Evolutionary conservation across 2,888 invertebrate species (phyloP), one percentile per base, ranked within the genome.

Genomic region (Stenodema calcarata): DNA sequence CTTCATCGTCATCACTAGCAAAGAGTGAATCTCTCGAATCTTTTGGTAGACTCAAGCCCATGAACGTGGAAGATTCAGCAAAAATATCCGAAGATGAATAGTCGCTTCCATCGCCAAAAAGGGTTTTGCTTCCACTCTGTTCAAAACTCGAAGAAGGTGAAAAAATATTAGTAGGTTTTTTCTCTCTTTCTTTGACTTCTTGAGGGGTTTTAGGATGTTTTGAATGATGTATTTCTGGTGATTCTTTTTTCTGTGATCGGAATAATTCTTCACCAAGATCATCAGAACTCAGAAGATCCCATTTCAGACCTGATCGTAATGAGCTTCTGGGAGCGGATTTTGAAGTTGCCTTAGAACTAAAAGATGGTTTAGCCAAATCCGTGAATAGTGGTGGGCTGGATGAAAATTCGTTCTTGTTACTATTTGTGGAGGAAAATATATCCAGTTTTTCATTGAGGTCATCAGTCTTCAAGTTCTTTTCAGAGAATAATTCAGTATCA

Each of bases 1-100:
- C 82, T 18, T 82, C 82, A 16, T 82, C 82, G 11, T 82, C 82
- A 69, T 82, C 82, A 35, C 82, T 82, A 4, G 30, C 70, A 42
- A 82, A 82, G 23, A 82, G 82, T 16, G 70, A 82, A 7, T 82
- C 70, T 23, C 69, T 69, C 9, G 14, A n/a, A 41, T 18, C 35
- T 35, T 62, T 69, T 23, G 82, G 82, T 23, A 82, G 69, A 69
- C 82, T 82, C 42, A 82, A 23, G 28, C 82, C 23, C 82, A 82
- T 82, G 27, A 82, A 69, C 30, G 82, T n/a, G 69, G 62, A 62
- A 1, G 82, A 69, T 35, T 23, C 82, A 30, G 82, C 16, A 23
- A 82, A 82, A 27, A 82, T 69, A 41, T 82, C 70, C 3, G 82
- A 44, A 16, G 82, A 42, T 14, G 50, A 28, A 35, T 41, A 62